These are phyloP conservation scores for Pithys albifrons DNA, from an alignment of 2,113 vertebrate species.

Conservation along the genomic window DNA sequence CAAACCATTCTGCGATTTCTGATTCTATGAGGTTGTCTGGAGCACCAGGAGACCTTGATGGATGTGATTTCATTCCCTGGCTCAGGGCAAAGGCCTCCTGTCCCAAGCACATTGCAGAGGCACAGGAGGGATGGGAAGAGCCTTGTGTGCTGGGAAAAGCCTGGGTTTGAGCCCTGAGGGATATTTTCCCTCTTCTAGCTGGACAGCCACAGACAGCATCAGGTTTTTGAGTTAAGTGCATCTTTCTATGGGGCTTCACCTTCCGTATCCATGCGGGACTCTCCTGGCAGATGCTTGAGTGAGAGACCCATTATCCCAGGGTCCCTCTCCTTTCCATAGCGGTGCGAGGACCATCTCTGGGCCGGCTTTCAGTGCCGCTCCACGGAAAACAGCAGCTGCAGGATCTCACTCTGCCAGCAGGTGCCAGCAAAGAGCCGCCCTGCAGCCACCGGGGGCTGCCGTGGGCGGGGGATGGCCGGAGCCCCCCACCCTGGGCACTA, in stretches of 20 bases:
- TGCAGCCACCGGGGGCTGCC: background rate
- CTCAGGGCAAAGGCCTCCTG: background rate
- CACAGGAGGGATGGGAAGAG: background rate
- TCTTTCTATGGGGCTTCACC: background rate
- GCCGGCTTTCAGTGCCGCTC: fast-evolving
- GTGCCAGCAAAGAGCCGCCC: slow-evolving; percentile 59
- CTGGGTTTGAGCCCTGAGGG: background rate
- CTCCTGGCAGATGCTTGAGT: background rate
- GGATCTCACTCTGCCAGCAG: slow-evolving; percentile 18
- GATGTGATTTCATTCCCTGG: background rate
- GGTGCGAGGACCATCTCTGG: background rate
- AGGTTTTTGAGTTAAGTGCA: background rate
- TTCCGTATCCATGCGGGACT: background rate
- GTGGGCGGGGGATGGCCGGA: background rate
- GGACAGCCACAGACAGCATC: background rate
- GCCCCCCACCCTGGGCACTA: background rate
- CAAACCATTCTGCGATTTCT: background rate
- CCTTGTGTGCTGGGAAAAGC: background rate
- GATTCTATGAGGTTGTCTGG: background rate
- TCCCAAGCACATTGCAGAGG: background rate
- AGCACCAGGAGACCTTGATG: background rate
- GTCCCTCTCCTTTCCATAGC: background rate
- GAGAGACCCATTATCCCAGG: background rate
- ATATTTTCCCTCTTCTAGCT: background rate
- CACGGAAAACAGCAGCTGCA: background rate